phyloP scores from a whole-genome alignment of 2,797 vertebrate genomes.

The Leptatherina wallacei region DNA sequence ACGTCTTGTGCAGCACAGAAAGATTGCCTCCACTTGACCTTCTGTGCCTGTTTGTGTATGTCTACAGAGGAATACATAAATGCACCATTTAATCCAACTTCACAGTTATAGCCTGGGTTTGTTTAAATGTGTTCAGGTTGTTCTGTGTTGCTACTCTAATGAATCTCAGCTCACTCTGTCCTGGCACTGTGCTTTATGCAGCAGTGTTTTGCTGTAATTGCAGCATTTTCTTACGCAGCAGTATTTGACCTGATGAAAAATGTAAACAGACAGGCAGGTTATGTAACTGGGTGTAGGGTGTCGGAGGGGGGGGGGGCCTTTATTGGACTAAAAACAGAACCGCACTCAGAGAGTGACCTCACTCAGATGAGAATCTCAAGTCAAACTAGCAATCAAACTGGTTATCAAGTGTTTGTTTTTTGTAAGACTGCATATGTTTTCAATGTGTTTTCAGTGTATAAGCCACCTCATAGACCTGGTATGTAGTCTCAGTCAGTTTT shows the following conservation, averaged over 20 bases:
- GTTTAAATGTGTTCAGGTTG: slow-evolving; percentile 14
- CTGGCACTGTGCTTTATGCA: slow-evolving; percentile 22
- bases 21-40: slow-evolving; percentile 53
- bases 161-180: slow-evolving; percentile 14
- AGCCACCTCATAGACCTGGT: neutral
- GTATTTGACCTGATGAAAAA: slow-evolving; percentile 75
- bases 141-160: slow-evolving; percentile 41
- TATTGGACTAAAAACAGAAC: slow-evolving; percentile 69
- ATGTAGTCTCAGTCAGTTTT: slow-evolving; percentile 11
- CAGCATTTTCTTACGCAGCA: slow-evolving; percentile 64
- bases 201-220: slow-evolving; percentile 59
- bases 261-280: slow-evolving; percentile 75
- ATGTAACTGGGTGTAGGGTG: slow-evolving; percentile 66
- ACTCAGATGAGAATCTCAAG: slow-evolving; percentile 37
- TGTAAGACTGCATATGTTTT: slow-evolving; percentile 16
- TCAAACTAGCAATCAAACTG: slow-evolving; percentile 30
- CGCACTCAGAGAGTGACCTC: slow-evolving; percentile 56
- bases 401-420: slow-evolving; percentile 39
- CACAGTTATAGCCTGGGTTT: slow-evolving; percentile 5
- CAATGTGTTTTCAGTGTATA: neutral
- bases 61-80: slow-evolving; percentile 35
- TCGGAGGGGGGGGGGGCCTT: slow-evolving; percentile 19
- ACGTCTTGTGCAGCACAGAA: slow-evolving; percentile 40
- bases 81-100: slow-evolving; percentile 39
- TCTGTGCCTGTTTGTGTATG: slow-evolving; percentile 42